phyloP scores from a whole-genome alignment of 2,888 invertebrate species.

The Coelinius sp. region DNA sequence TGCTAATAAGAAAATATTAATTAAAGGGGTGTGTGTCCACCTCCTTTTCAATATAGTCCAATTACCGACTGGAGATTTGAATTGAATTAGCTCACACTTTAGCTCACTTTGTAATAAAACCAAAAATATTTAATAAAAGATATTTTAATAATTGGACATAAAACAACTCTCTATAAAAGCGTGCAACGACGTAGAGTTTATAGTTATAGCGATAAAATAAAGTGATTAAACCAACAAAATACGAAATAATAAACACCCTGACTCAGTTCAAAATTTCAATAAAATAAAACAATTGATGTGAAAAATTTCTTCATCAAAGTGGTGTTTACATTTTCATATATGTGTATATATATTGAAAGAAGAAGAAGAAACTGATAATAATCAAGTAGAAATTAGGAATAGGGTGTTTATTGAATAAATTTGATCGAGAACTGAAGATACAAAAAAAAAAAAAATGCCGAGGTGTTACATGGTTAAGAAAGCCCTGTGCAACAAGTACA shows the following conservation, averaged over 20 bases:
- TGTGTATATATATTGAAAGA: too few relatives aligned
- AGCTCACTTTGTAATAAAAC: slow-evolving; percentile 37
- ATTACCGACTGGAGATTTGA: slow-evolving; percentile 38
- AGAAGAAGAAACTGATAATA: background rate
- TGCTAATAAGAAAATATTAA: background rate
- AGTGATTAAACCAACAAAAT: background rate
- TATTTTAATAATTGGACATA: slow-evolving; percentile 49
- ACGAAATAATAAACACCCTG: background rate
- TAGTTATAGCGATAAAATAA: background rate
- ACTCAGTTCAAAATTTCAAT: slow-evolving; percentile 1
- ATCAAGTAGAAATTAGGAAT: slow-evolving; percentile 2
- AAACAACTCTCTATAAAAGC: slow-evolving; percentile 39
- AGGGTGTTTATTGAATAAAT: slow-evolving; percentile 14
- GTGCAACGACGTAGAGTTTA: slow-evolving; percentile 45
- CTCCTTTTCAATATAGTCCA: slow-evolving; percentile 38
- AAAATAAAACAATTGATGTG: background rate
- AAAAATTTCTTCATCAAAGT: slow-evolving; percentile 23
- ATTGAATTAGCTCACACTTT: slow-evolving; percentile 33
- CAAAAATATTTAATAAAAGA: slow-evolving; percentile 29
- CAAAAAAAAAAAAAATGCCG: slow-evolving; percentile 74
- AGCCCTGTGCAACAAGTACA: slow-evolving; percentile 73
- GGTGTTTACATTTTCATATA: slow-evolving; percentile 47
- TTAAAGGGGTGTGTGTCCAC: background rate
- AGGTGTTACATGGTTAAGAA: slow-evolving; percentile 85
- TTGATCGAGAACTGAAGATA: background rate